These are phyloP conservation scores for Gorsachius magnificus DNA, from an alignment of 2,797 vertebrate genomes.

Conservation along the genomic window DNA sequence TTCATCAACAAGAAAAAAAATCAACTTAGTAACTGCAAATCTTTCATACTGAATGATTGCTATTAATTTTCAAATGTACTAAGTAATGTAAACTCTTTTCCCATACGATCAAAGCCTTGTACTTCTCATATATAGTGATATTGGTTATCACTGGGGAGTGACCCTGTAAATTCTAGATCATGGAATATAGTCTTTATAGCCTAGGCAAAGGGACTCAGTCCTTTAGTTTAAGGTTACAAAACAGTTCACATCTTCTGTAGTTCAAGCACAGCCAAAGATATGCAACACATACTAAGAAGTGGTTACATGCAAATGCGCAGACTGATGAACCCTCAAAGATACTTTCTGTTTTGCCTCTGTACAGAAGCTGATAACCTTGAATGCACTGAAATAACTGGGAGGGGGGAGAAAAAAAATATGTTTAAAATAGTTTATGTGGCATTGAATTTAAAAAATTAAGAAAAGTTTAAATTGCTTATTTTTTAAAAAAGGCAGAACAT, in stretches of 20 bases:
- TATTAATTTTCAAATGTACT: neutral
- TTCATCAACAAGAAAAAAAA: neutral
- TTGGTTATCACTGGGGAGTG: neutral
- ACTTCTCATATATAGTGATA: neutral
- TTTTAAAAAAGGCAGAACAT: constrained; percentile 20
- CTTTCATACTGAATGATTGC: neutral
- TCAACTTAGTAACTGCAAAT: neutral
- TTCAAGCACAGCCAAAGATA: neutral
- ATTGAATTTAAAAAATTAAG: constrained; percentile 33
- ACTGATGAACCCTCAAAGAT: neutral
- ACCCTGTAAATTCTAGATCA: neutral
- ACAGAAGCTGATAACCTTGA: constrained; percentile 1
- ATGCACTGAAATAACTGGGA: constrained; percentile 1
- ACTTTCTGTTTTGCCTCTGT: constrained; percentile 2
- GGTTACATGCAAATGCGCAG: neutral
- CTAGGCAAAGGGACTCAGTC: neutral
- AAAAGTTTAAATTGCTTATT: neutral
- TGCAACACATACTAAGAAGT: neutral
- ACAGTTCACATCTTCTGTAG: neutral
- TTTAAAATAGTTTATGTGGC: neutral
- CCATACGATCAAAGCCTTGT: neutral
- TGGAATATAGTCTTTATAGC: neutral
- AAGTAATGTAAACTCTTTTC: neutral
- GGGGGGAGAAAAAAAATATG: neutral
- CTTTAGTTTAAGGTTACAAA: neutral